Conservation (phyloP, 2,113 vertebrate genomes). For the Triplophysa rosa region DNA sequence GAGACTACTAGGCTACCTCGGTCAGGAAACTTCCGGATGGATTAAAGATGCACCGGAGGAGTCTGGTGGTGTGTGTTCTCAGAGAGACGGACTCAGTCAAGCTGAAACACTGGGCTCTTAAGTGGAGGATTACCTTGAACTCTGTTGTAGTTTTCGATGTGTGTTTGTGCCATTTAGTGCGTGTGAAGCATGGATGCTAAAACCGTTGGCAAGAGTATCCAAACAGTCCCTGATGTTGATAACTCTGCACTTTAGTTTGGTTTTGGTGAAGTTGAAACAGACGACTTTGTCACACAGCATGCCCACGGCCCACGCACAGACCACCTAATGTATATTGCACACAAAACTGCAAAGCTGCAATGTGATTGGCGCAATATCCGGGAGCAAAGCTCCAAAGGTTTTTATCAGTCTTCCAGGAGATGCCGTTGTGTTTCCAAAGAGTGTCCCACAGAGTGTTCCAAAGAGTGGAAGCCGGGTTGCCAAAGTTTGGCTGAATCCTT, state of each 20-base stretch:
- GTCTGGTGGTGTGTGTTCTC: neutral
- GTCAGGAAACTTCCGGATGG: slow-evolving; percentile 36
- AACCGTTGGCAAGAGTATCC: neutral
- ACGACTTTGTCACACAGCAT: neutral
- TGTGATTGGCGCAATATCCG: neutral
- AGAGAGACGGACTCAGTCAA: slow-evolving; percentile 8
- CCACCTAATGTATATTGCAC: neutral
- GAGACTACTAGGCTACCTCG: slow-evolving; percentile 30
- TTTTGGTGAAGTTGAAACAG: neutral
- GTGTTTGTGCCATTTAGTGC: slow-evolving; percentile 5
- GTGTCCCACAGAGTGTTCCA: neutral
- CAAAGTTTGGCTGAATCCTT: too few relatives aligned
- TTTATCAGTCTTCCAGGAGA: too few relatives aligned
- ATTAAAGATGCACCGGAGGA: slow-evolving; percentile 26
- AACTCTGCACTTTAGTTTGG: neutral
- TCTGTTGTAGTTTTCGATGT: slow-evolving; percentile 20
- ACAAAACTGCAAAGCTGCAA: neutral
- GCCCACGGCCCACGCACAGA: slow-evolving; percentile 10
- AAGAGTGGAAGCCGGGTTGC: neutral
- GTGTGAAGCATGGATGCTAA: slow-evolving; percentile 16
- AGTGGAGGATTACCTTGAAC: slow-evolving; percentile 25
- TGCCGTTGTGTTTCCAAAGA: neutral
- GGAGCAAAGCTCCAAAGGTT: too few relatives aligned
- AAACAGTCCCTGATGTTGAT: neutral
- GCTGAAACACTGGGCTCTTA: slow-evolving; percentile 29